Evolutionary conservation across 2,113 vertebrate species (phyloP), one percentile per base, ranked within the genome.

Genomic region (Tachuris rubrigastra): DNA sequence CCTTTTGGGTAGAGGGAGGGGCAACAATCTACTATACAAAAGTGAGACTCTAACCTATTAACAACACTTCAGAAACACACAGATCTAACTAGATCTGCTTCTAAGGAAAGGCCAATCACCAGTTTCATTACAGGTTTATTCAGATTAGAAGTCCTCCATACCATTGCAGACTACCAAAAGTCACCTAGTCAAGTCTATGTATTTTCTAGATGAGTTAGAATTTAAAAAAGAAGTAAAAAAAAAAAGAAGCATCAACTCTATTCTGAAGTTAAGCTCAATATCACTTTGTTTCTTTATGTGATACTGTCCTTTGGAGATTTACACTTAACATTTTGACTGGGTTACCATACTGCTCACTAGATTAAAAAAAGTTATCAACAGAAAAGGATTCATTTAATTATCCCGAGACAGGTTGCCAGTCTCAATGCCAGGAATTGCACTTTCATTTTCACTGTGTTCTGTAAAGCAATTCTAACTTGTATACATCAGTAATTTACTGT

Each of bases 1-100:
- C 33, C 12, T 14, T 91, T 53, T 0, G 0, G 6, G n/a, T 6
- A 81, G 7, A 30, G 23, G 14, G 8, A 58, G 2, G 33, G 20
- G 24, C n/a, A 89, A 44, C 30, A 72, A 58, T 18, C 33, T 33
- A 8, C 55, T 66, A 42, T 0, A 39, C 18, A 39, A 46, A 59
- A 46, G 22, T 3, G 4, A 74, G 17, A 50, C 8, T 28, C 23
- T 25, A n/a, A 74, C 8, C 8, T 60, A 14, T 66, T 93, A 69
- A 9, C 16, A 83, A 0, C 25, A 35, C 52, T 55, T 58, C 11
- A 39, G 14, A 75, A 83, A 47, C 10, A 53, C 14, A 53, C 2
- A 17, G 5, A 58, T 41, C n/a, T 67, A 58, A 9, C 52, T 20
- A 73, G 14, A 53, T 52, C 12, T 5, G 41, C 21, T 15, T 60